Evolutionary conservation across 1,140 invertebrate species (phyloP).

Genomic region (Chelonus insularis): DNA sequence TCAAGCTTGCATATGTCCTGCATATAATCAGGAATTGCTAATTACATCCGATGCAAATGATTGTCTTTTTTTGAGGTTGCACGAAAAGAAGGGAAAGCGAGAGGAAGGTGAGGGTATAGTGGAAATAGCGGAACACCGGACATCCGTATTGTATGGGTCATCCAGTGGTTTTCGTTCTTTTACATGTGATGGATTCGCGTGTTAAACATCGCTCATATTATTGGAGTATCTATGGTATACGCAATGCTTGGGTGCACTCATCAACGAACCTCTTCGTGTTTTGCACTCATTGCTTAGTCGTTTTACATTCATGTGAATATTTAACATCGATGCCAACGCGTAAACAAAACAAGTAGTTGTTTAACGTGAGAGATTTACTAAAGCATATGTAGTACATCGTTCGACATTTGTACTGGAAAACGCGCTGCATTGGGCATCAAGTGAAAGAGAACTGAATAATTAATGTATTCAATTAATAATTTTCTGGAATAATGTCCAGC

Average conservation of each 20-base stretch:
- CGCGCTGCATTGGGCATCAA: background rate
- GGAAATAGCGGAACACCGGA: slow-evolving; percentile 52
- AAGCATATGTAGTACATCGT: background rate
- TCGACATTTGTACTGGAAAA: background rate
- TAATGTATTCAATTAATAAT: background rate
- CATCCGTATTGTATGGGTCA: slow-evolving; percentile 48
- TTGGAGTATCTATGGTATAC: background rate
- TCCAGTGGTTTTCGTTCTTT: slow-evolving; percentile 7
- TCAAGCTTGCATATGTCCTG: no score
- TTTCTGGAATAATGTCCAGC: no score
- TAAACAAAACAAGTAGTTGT: slow-evolving; percentile 12
- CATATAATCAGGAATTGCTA: background rate
- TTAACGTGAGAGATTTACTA: background rate
- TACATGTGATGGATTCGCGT: background rate
- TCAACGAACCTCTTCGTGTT: background rate
- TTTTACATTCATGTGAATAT: background rate
- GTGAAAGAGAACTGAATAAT: background rate
- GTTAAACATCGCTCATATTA: background rate
- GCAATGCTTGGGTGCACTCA: background rate
- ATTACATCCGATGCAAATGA: background rate
- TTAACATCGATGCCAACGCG: slow-evolving; percentile 4
- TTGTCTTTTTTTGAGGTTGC: background rate
- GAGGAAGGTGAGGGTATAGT: slow-evolving; percentile 23
- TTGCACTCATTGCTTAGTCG: slow-evolving; percentile 21
- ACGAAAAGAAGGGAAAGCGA: slow-evolving; percentile 11